Evolutionary conservation across 2,888 invertebrate species (phyloP).

Genomic region (Creontiades dilutus): DNA sequence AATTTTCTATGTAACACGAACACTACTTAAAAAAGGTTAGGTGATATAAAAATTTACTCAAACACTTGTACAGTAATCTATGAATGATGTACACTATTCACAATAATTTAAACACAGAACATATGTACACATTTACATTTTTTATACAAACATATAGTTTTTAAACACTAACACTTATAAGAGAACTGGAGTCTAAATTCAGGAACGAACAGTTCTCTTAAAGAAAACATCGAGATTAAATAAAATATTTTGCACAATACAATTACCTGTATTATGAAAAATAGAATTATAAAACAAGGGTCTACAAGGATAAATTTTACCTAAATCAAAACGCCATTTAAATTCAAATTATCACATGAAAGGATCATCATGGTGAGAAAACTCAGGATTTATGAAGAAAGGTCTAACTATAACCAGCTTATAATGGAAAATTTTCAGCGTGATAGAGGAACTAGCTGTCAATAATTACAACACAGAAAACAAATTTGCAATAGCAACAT

Average conservation of each 20-base stretch:
- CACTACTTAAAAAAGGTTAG: conserved; percentile 22
- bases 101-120: conserved; percentile 39
- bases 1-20: conserved; percentile 49
- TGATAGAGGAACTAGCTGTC: not conserved
- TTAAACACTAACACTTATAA: not conserved
- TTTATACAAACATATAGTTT: conserved; percentile 20
- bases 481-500: not conserved
- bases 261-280: not conserved
- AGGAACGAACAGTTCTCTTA: not conserved
- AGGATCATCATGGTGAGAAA: not conserved
- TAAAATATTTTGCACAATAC: not conserved
- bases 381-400: not conserved
- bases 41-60: conserved; percentile 33
- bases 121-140: conserved; percentile 47
- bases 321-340: not conserved
- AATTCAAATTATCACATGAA: conserved; percentile 16
- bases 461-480: not conserved
- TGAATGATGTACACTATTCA: conserved; percentile 66
- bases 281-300: not conserved
- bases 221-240: not conserved
- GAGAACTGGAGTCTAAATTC: conserved; percentile 1
- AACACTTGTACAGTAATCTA: conserved; percentile 16
- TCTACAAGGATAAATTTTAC: not conserved
- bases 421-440: not conserved
- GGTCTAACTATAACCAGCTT: not conserved